Base-by-base conservation (phyloP, 92 coral and sea anemone genomes). In the Porites evermanni region DNA sequence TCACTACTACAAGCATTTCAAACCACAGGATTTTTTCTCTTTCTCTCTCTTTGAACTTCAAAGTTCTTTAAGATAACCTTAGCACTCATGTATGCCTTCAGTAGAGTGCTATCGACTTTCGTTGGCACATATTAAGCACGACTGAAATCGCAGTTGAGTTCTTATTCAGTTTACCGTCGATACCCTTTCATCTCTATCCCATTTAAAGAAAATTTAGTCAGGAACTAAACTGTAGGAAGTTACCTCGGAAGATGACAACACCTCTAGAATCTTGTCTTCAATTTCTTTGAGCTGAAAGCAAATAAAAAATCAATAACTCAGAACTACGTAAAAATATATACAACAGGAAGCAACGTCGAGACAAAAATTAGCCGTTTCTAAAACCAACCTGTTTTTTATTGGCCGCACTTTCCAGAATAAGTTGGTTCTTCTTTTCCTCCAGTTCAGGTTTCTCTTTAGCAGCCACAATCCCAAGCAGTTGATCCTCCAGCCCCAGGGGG, bases 401-500 rank as follows among this genome's bases (percentile, higher is more conserved):
- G 32, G 98, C 95, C 20, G 99, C 99, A 69, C 99, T 94, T 89
- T 97, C 99, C 17, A 97, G 67, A 29, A 97, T 97, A 84, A 97
- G 72, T 82, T 97, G 92, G 75, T 97, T 97, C 70, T 97, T 97
- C 92, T 97, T 97, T 76, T 97, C 99, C 75, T 97, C 99, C 44
- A 97, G 91, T 69, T 97, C 99, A 7, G 99, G 99, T 66, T 97
- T 97, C 87, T 97, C 99, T 64, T 93, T 95, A 20, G 99, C 99
- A 51, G 99, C 99, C 66, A 97, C 99, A 23, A 93, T 97, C 14
- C 99, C 99, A 52, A 97, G 92, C 79, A 97, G 76, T 79, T 97
- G 99, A 78, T 97, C 99, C 85, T 97, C 99, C n/a, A 97, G 91
- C 63, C 99, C 99, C 65, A 97, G 98, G 51, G 99, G 99, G 56